These are phyloP conservation scores for Machaerirhynchus nigripectus DNA, from an alignment of 2,113 vertebrate species.

Conservation along the genomic window DNA sequence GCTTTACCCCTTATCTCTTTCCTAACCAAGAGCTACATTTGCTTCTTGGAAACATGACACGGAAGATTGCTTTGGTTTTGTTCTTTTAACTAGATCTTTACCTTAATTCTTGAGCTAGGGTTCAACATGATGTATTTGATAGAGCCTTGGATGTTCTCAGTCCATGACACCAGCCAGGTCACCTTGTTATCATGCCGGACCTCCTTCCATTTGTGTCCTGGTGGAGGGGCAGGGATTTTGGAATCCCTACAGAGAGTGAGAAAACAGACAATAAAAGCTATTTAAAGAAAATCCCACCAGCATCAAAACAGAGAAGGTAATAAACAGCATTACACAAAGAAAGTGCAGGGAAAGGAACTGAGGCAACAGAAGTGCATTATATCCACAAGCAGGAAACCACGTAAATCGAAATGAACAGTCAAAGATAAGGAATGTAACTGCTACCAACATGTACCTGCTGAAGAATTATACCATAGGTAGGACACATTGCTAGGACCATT, in stretches of 20 bases:
- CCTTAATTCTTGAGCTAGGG: conserved; percentile 96
- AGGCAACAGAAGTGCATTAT: background rate
- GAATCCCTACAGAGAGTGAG: conserved; percentile 80
- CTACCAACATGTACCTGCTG: background rate
- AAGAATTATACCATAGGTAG: background rate
- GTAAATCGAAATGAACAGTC: background rate
- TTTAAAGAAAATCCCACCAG: background rate
- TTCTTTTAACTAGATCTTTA: conserved; percentile 31
- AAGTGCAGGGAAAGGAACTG: background rate
- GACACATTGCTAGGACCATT: background rate
- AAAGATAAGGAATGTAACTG: background rate
- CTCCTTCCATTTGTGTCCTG: conserved; percentile 94
- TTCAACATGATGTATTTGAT: conserved; percentile 99
- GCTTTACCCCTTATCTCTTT: background rate
- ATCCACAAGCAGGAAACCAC: background rate
- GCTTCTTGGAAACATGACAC: background rate
- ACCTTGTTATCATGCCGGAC: conserved; percentile 95
- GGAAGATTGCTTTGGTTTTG: background rate
- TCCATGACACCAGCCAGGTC: conserved; percentile 96
- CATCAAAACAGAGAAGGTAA: background rate
- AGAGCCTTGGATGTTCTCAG: conserved; percentile 95
- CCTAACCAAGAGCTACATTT: background rate
- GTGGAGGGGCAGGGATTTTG: conserved; percentile 86
- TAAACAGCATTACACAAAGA: background rate
- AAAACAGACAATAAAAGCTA: background rate